A percentile compares a stretch with the other conserved stretches of the same genome.
phyloP scores from a whole-genome alignment of 2,113 vertebrate genomes.

The Pollachius pollachius region DNA sequence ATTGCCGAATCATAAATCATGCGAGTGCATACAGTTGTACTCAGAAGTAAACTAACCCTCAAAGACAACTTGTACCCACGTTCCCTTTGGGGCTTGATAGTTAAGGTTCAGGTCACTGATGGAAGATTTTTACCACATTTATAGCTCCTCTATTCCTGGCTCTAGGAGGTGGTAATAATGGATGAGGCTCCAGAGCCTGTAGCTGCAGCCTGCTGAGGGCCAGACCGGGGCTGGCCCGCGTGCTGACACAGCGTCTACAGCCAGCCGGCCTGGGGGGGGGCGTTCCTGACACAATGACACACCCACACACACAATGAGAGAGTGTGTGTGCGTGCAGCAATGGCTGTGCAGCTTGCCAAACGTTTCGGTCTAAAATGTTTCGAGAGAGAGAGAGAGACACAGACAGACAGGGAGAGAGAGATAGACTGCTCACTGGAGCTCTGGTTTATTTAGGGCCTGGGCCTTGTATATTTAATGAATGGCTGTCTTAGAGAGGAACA shows the following conservation, averaged over 20 bases:
- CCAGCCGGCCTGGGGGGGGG: slow-evolving; percentile 3
- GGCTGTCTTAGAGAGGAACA: slow-evolving; percentile 50
- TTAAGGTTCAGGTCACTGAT: no score
- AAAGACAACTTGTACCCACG: no score
- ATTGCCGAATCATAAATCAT: no score
- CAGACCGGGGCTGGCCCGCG: no score
- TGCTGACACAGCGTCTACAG: slow-evolving; percentile 45
- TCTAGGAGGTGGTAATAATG: no score
- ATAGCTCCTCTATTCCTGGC: no score
- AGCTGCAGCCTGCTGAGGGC: not conserved
- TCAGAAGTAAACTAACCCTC: no score
- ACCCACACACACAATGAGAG: slow-evolving; percentile 34
- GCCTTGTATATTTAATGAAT: slow-evolving; percentile 73
- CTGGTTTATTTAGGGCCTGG: slow-evolving; percentile 68
- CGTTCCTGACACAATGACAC: slow-evolving; percentile 35
- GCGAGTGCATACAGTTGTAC: no score
- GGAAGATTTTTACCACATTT: no score
- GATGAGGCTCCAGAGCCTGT: slow-evolving; percentile 34
- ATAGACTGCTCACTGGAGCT: slow-evolving; percentile 40
- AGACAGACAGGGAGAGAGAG: no score
- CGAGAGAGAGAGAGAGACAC: not conserved
- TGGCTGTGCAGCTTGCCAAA: slow-evolving; percentile 29
- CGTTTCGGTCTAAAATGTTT: slow-evolving; percentile 47
- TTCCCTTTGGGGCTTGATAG: no score
- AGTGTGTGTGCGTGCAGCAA: slow-evolving; percentile 1